phyloP scores from a whole-genome alignment of 1,140 invertebrate genomes.

The Gryllus bimaculatus region DNA sequence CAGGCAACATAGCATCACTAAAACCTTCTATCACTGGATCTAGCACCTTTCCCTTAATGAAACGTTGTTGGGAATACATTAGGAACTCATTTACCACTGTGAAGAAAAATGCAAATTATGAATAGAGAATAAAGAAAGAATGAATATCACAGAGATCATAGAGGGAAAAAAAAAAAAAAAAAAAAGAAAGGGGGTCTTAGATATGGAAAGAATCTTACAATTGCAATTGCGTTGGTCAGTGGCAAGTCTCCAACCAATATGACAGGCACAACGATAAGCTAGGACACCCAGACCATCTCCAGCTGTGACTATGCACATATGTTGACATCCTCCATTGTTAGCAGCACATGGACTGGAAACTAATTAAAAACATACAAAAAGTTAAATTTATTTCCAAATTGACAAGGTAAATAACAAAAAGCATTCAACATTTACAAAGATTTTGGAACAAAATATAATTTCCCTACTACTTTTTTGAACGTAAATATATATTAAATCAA shows the following conservation, averaged over 20 bases:
- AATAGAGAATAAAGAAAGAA: background rate
- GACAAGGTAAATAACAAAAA: background rate
- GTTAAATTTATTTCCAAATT: background rate
- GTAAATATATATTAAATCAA: too few species aligned
- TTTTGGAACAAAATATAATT: too few species aligned
- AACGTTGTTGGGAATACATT: slow-evolving; percentile 94
- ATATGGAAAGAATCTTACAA: slow-evolving; percentile 34
- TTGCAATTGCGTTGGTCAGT: slow-evolving; percentile 74
- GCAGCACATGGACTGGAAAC: slow-evolving; percentile 80
- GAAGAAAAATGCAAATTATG: slow-evolving; percentile 9
- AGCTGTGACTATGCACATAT: slow-evolving; percentile 88
- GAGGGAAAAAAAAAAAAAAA: background rate
- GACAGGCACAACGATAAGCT: slow-evolving; percentile 88
- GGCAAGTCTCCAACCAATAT: slow-evolving; percentile 75
- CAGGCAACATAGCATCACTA: slow-evolving; percentile 85
- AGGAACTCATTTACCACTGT: slow-evolving; percentile 79
- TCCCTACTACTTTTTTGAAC: too few species aligned
- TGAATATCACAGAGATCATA: background rate
- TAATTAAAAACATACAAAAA: slow-evolving; percentile 26
- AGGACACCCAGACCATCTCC: slow-evolving; percentile 64
- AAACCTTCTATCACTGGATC: slow-evolving; percentile 83
- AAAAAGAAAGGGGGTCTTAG: background rate
- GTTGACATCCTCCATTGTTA: slow-evolving; percentile 85
- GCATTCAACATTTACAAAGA: background rate
- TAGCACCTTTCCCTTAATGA: slow-evolving; percentile 89